These are phyloP conservation scores for Pimpla rufipes DNA, from an alignment of 2,888 invertebrate genomes.

Conservation along the genomic window DNA sequence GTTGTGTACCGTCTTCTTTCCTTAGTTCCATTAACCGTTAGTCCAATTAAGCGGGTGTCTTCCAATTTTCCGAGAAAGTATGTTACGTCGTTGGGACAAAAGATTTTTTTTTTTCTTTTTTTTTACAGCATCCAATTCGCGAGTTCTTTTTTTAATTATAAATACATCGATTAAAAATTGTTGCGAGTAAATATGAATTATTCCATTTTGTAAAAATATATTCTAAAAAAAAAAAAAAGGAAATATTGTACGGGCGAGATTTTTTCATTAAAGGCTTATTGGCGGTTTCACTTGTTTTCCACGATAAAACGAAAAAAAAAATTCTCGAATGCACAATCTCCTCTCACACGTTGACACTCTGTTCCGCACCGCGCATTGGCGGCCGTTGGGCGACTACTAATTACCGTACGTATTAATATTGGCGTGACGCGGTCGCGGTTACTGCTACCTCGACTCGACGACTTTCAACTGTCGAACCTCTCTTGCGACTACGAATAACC, in stretches of 20 bases:
- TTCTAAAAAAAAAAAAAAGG: neutral
- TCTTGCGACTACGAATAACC: constrained; percentile 51
- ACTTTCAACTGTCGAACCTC: constrained; percentile 55
- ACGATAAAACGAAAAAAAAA: neutral
- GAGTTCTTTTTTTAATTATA: neutral
- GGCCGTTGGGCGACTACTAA: constrained; percentile 12
- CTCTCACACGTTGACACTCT: constrained; percentile 5
- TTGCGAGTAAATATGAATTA: constrained; percentile 3
- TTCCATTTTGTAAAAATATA: neutral
- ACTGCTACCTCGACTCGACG: constrained; percentile 19
- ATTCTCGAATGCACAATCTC: constrained; percentile 10
- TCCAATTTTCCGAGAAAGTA: constrained; percentile 18
- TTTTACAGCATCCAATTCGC: neutral
- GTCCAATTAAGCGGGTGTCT: constrained; percentile 18
- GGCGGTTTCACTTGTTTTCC: neutral
- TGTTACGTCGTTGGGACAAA: constrained; percentile 20
- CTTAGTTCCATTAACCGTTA: constrained; percentile 15
- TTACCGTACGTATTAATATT: constrained; percentile 15
- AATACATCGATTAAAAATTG: constrained; percentile 11
- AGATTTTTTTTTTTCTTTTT: neutral
- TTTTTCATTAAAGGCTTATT: neutral
- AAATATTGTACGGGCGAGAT: too few species aligned
- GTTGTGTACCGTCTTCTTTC: neutral
- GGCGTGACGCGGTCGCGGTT: constrained; percentile 6
- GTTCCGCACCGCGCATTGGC: neutral